Evolutionary conservation across 1,140 invertebrate genomes (phyloP), one percentile per base, ranked within the genome.

Genomic region (Diploscapter pachys): DNA sequence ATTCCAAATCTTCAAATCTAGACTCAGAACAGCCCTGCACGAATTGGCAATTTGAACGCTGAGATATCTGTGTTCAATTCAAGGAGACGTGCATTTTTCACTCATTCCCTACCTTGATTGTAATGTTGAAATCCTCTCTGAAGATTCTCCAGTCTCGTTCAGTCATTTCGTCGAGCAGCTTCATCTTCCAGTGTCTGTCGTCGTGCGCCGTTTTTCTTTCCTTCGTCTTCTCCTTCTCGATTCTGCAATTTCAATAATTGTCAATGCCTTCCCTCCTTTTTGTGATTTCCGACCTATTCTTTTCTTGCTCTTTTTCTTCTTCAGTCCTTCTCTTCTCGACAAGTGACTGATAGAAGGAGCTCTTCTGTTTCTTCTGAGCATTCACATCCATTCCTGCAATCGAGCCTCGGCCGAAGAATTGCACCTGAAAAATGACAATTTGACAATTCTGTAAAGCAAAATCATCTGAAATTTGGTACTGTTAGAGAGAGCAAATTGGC

Each of bases 111-210:
- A 72, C 71, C 61, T 99, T 99, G 64, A 98, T 95, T 4, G 94
- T 93, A 63, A 99, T 99, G 85, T 96, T 99, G 85, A 96, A 99
- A 88, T 99, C 97, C 88, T 99, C 97, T 77, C 96, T 90, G 84
- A 99, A 99, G 81, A 99, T 99, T 85, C 97, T 90, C 97, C 97
- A 99, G 89, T 99, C 97, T 85, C 97, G 89, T 86, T 99, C 96
- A 6, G 93, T 95, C 97, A 99, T 99, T 88, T 99, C 95, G 67
- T 92, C 90, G 0, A 92, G 84, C 8, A 90, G 90, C 87, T 99
- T 99, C 81, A 99, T 94, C 13, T 92, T 93, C 97, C 97, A 99
- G 87, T 99, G 96, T 50, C 97, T 90, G 85, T 99, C 96, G 88
- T 99, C 96, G 93, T 93, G 98, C 84, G 94, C 93, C 85, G 98